Base-by-base conservation (phyloP, 1,140 invertebrate species). In the Portunus trituberculatus region DNA sequence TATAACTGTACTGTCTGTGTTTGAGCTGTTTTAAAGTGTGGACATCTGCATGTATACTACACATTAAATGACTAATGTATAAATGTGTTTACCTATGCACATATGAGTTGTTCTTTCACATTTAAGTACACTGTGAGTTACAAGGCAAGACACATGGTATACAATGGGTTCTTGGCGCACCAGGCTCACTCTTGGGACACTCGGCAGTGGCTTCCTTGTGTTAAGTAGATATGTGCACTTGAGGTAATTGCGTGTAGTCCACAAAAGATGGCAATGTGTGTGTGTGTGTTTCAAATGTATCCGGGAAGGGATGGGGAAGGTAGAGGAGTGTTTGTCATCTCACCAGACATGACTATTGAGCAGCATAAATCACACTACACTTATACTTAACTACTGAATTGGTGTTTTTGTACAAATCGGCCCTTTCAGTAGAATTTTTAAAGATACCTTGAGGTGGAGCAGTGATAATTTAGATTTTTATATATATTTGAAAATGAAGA, bases 301-400 rank as follows among this genome's bases (percentile, higher is more conserved):
- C 20, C n/a, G 12, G 25, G 67, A n/a, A n/a, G n/a, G 67, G n/a
- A 25, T 39, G 67, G 67, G 67, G 20, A 76, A n/a, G 67, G 20
- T 76, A n/a, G 67, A n/a, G 67, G 67, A 76, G n/a, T 25, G n/a
- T 76, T 76, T 76, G 67, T 76, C n/a, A n/a, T n/a, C 67, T 76
- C 67, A 76, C 67, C n/a, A n/a, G 67, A 76, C 20, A 76, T n/a
- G n/a, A n/a, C 20, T 76, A 76, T 76, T 76, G 67, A 76, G 67
- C 67, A 76, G 67, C n/a, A 76, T 12, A 76, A 12, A 59, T 59
- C 52, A 59, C 52, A 76, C 67, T n/a, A n/a, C 67, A 76, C 67
- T 76, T n/a, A 76, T 25, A 76, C 67, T 76, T 76, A 76, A 76
- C 67, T n/a, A 76, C 20, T 76, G 67, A 76, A n/a, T 76, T 20